Conservation (phyloP, 2,113 vertebrate genomes). For the Hipposideros armiger region DNA sequence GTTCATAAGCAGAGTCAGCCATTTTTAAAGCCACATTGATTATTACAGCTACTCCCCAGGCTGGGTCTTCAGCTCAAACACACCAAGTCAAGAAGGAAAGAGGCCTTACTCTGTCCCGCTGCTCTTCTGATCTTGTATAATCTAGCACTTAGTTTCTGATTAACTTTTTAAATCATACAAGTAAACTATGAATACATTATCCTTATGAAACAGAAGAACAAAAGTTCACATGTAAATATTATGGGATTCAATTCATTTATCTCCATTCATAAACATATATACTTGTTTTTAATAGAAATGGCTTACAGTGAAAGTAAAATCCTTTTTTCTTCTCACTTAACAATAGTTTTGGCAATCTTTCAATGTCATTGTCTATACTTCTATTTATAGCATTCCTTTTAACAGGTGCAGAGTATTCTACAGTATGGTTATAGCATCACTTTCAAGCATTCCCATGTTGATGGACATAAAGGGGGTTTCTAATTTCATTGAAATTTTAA, state of each 20-base stretch:
- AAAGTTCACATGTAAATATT: not conserved
- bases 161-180: not conserved
- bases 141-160: not conserved
- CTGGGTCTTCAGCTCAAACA: slow-evolving; percentile 74
- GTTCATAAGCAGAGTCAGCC: slow-evolving; percentile 73
- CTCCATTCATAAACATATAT: not conserved
- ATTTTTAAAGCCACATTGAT: slow-evolving; percentile 69
- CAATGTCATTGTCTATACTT: not conserved
- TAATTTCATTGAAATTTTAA: slow-evolving; percentile 59
- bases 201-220: not conserved
- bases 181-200: not conserved
- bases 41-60: slow-evolving; percentile 55
- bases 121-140: not conserved
- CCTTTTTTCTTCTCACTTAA: not conserved
- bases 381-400: slow-evolving; percentile 40
- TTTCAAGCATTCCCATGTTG: slow-evolving; percentile 14
- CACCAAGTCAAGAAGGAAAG: not conserved
- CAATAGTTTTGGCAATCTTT: slow-evolving; percentile 33
- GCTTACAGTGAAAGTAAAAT: not conserved
- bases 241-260: not conserved
- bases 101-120: not conserved
- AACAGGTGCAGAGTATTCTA: slow-evolving; percentile 53
- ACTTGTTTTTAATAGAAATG: slow-evolving; percentile 37
- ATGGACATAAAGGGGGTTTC: slow-evolving; percentile 27
- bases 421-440: not conserved